phyloP scores from a whole-genome alignment of 2,888 invertebrate genomes.

The Steinernema carpocapsae region DNA sequence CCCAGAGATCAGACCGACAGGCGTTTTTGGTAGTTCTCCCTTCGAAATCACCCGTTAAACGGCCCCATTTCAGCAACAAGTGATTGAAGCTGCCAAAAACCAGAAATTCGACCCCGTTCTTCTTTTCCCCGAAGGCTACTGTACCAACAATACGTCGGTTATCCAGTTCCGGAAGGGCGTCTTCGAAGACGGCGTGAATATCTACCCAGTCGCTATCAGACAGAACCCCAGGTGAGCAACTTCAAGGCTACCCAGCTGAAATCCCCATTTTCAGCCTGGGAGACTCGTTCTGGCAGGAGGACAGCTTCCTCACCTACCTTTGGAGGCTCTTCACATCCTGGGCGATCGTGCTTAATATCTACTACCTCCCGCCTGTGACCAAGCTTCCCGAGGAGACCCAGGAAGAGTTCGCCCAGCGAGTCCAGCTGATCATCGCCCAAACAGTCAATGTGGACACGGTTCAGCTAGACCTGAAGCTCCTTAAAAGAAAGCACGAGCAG shows the following conservation, averaged over 20 bases:
- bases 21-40: slow-evolving; percentile 37
- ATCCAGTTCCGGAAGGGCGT: slow-evolving; percentile 49
- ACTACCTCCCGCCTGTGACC: slow-evolving; percentile 37
- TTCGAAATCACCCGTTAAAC: background rate
- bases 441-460: slow-evolving; percentile 22
- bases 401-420: slow-evolving; percentile 49
- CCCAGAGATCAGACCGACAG: slow-evolving; percentile 38
- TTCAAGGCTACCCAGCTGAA: background rate
- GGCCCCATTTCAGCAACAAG: slow-evolving; percentile 37
- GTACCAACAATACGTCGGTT: slow-evolving; percentile 49
- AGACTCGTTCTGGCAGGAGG: slow-evolving; percentile 52
- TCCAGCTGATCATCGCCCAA: slow-evolving; percentile 41
- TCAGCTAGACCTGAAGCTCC: slow-evolving; percentile 11
- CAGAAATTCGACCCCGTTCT: slow-evolving; percentile 37
- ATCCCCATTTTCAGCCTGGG: slow-evolving; percentile 41
- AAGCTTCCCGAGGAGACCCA: slow-evolving; percentile 39
- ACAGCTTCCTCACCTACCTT: slow-evolving; percentile 39
- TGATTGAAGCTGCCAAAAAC: slow-evolving; percentile 37
- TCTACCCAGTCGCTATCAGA: slow-evolving; percentile 50
- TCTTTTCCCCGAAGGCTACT: slow-evolving; percentile 48
- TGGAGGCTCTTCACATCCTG: slow-evolving; percentile 41
- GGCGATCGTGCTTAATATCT: slow-evolving; percentile 43
- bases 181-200: slow-evolving; percentile 47
- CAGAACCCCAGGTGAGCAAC: slow-evolving; percentile 38
- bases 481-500: background rate